These are phyloP conservation scores for Drosophila bocqueti DNA, from an alignment of 1,140 invertebrate species.

Conservation along the genomic window DNA sequence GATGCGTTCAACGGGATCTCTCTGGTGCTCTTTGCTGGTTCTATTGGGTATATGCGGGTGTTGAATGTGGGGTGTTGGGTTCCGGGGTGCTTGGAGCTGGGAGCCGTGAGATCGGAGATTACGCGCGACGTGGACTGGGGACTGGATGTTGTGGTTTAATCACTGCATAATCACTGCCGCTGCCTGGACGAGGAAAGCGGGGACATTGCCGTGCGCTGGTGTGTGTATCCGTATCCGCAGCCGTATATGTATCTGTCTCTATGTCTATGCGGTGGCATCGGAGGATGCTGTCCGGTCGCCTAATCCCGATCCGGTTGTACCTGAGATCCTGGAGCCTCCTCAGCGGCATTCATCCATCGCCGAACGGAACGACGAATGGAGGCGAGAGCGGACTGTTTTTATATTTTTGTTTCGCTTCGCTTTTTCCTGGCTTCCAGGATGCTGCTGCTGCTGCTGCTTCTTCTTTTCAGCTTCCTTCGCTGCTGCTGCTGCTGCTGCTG, in stretches of 20 bases:
- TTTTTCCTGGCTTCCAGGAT: slow-evolving; percentile 51
- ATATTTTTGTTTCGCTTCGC: slow-evolving; percentile 31
- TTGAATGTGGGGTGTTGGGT: not conserved
- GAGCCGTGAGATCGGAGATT: slow-evolving; percentile 18
- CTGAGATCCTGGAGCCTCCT: slow-evolving; percentile 17
- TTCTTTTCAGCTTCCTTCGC: slow-evolving; percentile 8
- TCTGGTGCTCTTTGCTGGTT: not conserved
- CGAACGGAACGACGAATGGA: not conserved
- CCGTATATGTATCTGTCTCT: slow-evolving; percentile 32
- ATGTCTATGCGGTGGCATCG: slow-evolving; percentile 34
- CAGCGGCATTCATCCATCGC: slow-evolving; percentile 41
- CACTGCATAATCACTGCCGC: slow-evolving; percentile 52
- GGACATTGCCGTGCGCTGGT: slow-evolving; percentile 14
- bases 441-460: slow-evolving; percentile 36
- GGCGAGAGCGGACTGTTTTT: slow-evolving; percentile 19
- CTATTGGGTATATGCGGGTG: slow-evolving; percentile 6
- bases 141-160: slow-evolving; percentile 18
- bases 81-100: slow-evolving; percentile 21
- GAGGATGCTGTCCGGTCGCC: slow-evolving; percentile 20
- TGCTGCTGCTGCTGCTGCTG: slow-evolving; percentile 9
- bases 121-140: slow-evolving; percentile 28
- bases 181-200: slow-evolving; percentile 39
- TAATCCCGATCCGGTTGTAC: slow-evolving; percentile 19
- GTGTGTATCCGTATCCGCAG: slow-evolving; percentile 26
- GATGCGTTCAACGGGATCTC: slow-evolving; percentile 21